A percentile compares a stretch with the other conserved stretches of the same genome.
Conservation (phyloP, 2,888 invertebrate species). For the Cecidostiba fungosa region DNA sequence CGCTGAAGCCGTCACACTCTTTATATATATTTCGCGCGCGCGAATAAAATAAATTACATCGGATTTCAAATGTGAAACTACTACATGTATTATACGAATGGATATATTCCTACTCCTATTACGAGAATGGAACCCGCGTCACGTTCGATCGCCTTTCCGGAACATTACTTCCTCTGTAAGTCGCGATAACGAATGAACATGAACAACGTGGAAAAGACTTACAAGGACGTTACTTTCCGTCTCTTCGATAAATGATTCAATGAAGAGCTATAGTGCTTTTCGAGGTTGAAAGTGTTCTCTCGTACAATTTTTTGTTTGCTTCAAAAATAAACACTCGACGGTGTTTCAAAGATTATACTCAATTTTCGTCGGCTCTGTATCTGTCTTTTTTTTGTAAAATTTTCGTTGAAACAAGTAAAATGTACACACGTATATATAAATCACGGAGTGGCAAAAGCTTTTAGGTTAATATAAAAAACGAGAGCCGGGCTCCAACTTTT, state of each 20-base stretch:
- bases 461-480: constrained; percentile 26
- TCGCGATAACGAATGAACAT: constrained; percentile 31
- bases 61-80: constrained; percentile 8
- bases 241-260: not conserved
- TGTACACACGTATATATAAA: not conserved
- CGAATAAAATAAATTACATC: not conserved
- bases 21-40: not conserved
- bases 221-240: constrained; percentile 6
- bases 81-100: not conserved
- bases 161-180: constrained; percentile 26
- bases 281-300: not conserved
- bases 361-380: not conserved
- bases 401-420: not conserved
- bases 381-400: not conserved
- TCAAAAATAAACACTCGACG: too few species aligned
- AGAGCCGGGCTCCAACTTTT: not conserved
- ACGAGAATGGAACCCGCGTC: constrained; percentile 34
- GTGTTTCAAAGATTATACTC: not conserved
- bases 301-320: not conserved
- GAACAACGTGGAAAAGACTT: constrained; percentile 12
- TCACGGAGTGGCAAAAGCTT: constrained; percentile 12
- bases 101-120: constrained; percentile 8
- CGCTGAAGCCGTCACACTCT: not conserved
- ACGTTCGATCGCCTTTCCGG: constrained; percentile 37
- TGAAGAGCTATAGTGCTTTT: constrained; percentile 4